Base-by-base conservation (phyloP, 2,888 invertebrate species). In the Prenolepis imparis region DNA sequence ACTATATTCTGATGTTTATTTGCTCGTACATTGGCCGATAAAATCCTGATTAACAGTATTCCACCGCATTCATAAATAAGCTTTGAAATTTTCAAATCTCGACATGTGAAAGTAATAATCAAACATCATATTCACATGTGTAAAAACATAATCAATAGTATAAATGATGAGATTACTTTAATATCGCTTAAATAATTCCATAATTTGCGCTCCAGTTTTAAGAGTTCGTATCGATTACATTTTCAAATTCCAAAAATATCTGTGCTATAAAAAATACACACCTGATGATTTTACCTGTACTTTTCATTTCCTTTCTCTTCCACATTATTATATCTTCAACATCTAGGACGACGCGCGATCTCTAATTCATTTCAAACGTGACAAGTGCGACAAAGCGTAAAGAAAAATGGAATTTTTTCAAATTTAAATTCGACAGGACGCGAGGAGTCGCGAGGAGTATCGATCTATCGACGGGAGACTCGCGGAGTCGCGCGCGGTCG, bases 401-500 rank as follows among this genome's bases (percentile, higher is more conserved):
- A 15, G 3, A 15, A 44, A 41, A 21, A 39, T 15, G n/a, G 8
- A 8, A n/a, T n/a, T n/a, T n/a, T n/a, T n/a, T n/a, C 52, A n/a
- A n/a, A 52, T 52, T 15, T 52, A n/a, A 52, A 52, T 52, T n/a
- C 3, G 11, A 9, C 41, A 9, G n/a, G 11, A 21, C 55, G 55
- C 21, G n/a, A n/a, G n/a, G 21, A 32, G 3, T 3, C 2, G 28
- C 28, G 28, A 32, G 24, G 21, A 24, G 18, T n/a, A n/a, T n/a
- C n/a, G n/a, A n/a, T n/a, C n/a, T 66, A 66, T 66, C 44, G 67
- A 48, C 18, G 67, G n/a, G n/a, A n/a, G n/a, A n/a, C n/a, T n/a
- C n/a, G n/a, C n/a, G n/a, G n/a, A 28, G 28, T 28, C 64, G 64
- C 70, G 18, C 32, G 59, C 83, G 86, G 61, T 32, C 15, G 81